phyloP scores from a whole-genome alignment of 2,797 vertebrate species.

The Loris lydekkerianus region DNA sequence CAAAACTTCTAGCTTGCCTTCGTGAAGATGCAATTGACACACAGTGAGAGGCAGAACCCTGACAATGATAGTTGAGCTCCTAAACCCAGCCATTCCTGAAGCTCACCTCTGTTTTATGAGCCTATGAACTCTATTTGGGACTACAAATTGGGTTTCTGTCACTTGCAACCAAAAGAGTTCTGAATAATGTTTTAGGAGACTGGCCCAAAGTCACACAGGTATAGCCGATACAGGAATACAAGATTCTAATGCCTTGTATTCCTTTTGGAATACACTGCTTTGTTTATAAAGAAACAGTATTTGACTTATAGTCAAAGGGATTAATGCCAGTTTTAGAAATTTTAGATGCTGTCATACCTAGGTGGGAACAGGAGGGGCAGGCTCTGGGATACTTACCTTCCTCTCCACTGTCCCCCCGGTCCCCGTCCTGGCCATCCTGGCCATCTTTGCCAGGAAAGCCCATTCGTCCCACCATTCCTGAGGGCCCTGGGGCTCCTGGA shows the following conservation, averaged over 20 bases:
- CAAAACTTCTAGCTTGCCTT: neutral
- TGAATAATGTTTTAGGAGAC: slow-evolving; percentile 6
- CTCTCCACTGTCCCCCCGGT: slow-evolving; percentile 92
- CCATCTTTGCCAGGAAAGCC: slow-evolving; percentile 95
- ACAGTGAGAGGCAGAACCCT: neutral
- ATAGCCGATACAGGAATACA: neutral
- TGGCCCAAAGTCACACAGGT: neutral
- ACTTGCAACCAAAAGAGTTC: neutral
- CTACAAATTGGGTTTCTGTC: slow-evolving; percentile 8
- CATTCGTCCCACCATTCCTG: slow-evolving; percentile 93
- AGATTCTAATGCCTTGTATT: neutral
- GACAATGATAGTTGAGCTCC: neutral
- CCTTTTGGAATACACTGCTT: neutral
- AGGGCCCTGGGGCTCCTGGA: slow-evolving; percentile 91
- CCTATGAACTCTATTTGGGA: neutral
- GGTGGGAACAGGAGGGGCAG: neutral
- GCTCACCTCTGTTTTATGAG: neutral
- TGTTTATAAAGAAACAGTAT: slow-evolving; percentile 26
- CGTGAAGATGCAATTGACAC: neutral
- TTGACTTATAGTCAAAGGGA: neutral
- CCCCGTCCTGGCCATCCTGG: slow-evolving; percentile 94
- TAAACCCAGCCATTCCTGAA: neutral
- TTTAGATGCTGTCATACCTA: neutral
- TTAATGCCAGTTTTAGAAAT: neutral
- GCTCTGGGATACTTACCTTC: slow-evolving; percentile 88